Evolutionary conservation across 1,140 invertebrate genomes (phyloP), one percentile per base, ranked within the genome.

Genomic region (Ostrea edulis): DNA sequence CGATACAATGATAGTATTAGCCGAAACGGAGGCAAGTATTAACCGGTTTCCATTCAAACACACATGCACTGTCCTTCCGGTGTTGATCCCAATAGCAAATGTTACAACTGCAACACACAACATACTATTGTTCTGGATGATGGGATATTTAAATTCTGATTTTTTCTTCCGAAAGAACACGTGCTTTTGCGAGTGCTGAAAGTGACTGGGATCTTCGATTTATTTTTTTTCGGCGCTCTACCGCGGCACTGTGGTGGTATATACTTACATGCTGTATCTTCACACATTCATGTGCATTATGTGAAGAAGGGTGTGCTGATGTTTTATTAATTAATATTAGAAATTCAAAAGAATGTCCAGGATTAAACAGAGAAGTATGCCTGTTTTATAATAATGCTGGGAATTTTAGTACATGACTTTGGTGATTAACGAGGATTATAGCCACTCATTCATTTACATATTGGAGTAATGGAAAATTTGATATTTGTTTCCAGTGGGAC

Each of bases 401-500:
- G 54, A 22, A 68, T 8, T 22, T 9, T n/a, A 68, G 22, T 25
- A 25, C 22, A 25, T 14, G 68, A 29, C 55, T 44, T 20, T 20
- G 29, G 29, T 77, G 68, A 12, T 29, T 77, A 17, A 29, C 25
- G 68, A 14, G 68, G 68, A 35, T 77, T 77, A 35, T 4, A 77
- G 29, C 29, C 12, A 77, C 2, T 29, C 3, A 9, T 12, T 77
- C 68, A 14, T 29, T n/a, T 62, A 62, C 17, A 55, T 62, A 25
- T 35, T 29, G 68, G 68, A 77, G 25, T 77, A 77, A 77, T 77
- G 68, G 68, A 77, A 29, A 29, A 9, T 77, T 77, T 77, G 8
- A 77, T 29, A 77, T 77, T 77, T 77, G 68, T 77, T 77, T 77
- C 68, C 25, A 77, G 68, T 77, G 68, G 68, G 68, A 77, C 68